Conservation (phyloP, 2,797 vertebrate species). For the Hippopotamyrus pictus region DNA sequence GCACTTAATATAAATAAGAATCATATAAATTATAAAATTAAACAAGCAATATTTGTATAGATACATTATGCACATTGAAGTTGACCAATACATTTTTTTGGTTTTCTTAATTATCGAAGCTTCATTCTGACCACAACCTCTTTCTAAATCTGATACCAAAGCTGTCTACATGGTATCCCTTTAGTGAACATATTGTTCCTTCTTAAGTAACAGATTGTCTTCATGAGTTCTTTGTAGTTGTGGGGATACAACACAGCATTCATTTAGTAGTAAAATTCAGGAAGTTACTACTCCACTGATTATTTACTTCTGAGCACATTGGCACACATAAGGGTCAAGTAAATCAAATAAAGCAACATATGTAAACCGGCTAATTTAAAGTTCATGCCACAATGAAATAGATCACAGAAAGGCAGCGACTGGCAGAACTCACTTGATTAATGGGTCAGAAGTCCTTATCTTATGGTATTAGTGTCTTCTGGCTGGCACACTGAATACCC, state of each 20-base stretch:
- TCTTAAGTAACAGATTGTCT: background rate
- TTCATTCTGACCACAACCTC: background rate
- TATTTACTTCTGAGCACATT: background rate
- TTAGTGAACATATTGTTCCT: background rate
- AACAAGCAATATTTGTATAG: background rate
- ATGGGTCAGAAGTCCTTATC: background rate
- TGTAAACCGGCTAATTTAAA: background rate
- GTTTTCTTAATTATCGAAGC: background rate
- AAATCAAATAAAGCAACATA: background rate
- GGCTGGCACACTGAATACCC: background rate
- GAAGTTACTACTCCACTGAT: background rate
- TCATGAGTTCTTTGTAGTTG: background rate
- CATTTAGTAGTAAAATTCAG: background rate
- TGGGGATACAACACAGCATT: background rate
- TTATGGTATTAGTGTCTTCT: background rate
- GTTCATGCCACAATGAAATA: background rate
- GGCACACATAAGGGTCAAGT: background rate
- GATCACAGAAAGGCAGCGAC: background rate
- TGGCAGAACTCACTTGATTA: background rate
- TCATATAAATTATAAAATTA: background rate
- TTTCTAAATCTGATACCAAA: background rate
- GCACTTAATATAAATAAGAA: background rate
- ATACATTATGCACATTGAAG: background rate
- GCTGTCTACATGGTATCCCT: background rate
- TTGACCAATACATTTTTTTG: background rate